A percentile compares a stretch with the other conserved stretches of the same genome.
phyloP scores from a whole-genome alignment of 2,797 vertebrate genomes.

The Leptatherina wallacei region DNA sequence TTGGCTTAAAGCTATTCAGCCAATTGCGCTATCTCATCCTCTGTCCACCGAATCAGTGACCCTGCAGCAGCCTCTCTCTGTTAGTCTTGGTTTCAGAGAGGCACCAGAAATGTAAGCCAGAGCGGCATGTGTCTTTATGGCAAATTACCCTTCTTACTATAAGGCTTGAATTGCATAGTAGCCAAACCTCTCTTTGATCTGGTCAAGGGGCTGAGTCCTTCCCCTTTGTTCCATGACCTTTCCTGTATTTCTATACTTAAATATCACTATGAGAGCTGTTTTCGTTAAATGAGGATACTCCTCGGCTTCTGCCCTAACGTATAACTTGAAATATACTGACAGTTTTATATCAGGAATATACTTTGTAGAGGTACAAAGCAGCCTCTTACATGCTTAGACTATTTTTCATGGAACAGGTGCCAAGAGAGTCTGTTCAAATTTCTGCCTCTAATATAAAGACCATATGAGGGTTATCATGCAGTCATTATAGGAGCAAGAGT shows the following conservation, averaged over 20 bases:
- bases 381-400: slow-evolving; percentile 18
- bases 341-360: slow-evolving; percentile 65
- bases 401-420: slow-evolving; percentile 77
- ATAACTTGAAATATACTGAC: slow-evolving; percentile 58
- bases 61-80: slow-evolving; percentile 30
- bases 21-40: slow-evolving; percentile 25
- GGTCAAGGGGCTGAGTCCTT: slow-evolving; percentile 58
- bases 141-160: slow-evolving; percentile 59
- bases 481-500: slow-evolving; percentile 14
- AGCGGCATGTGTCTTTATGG: slow-evolving; percentile 47
- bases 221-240: slow-evolving; percentile 41
- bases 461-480: slow-evolving; percentile 56
- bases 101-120: slow-evolving; percentile 47
- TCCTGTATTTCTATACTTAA: slow-evolving; percentile 40
- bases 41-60: slow-evolving; percentile 42
- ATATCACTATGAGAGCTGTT: slow-evolving; percentile 50
- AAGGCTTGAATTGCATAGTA: slow-evolving; percentile 48
- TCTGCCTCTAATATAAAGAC: slow-evolving; percentile 59
- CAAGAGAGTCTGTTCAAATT: slow-evolving; percentile 56
- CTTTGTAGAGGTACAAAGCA: slow-evolving; percentile 58
- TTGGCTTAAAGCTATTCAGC: slow-evolving; percentile 29
- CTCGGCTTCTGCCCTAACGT: slow-evolving; percentile 36
- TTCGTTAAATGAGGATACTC: slow-evolving; percentile 48
- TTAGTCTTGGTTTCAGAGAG: slow-evolving; percentile 52
- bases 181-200: slow-evolving; percentile 73